phyloP scores from a whole-genome alignment of 1,140 invertebrate genomes.

The Drosophila pectinifera region DNA sequence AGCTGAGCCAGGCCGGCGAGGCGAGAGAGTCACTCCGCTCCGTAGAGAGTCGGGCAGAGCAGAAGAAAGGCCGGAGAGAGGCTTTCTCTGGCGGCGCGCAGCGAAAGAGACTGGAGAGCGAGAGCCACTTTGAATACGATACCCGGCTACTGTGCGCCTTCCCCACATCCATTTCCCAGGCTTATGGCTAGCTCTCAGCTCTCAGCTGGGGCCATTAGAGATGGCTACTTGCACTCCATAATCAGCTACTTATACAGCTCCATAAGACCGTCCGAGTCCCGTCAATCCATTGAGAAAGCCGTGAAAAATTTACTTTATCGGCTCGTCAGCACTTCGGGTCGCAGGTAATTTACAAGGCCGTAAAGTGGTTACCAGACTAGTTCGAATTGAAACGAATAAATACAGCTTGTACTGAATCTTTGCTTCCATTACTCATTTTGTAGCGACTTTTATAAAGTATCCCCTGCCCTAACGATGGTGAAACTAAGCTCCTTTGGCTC shows the following conservation, averaged over 20 bases:
- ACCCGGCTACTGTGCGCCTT: constrained; percentile 25
- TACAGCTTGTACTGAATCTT: no score
- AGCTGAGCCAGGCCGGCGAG: constrained; percentile 24
- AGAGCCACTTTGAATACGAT: constrained; percentile 25
- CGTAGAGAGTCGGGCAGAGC: constrained; percentile 8
- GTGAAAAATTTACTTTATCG: constrained; percentile 25
- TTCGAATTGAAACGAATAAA: no score
- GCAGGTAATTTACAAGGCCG: constrained; percentile 1
- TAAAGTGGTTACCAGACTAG: not conserved
- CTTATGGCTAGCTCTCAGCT: constrained; percentile 6
- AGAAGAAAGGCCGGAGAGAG: constrained; percentile 20
- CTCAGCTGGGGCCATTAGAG: constrained; percentile 10
- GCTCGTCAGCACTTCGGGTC: not conserved
- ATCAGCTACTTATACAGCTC: constrained; percentile 1
- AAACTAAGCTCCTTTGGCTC: no score
- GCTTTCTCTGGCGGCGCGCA: constrained; percentile 43
- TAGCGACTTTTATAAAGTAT: no score
- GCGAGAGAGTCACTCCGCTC: constrained; percentile 4
- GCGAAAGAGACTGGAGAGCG: not conserved
- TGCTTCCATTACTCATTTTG: no score
- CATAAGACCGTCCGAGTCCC: not conserved
- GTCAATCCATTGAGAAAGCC: constrained; percentile 8
- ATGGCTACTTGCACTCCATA: constrained; percentile 11
- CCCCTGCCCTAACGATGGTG: no score
- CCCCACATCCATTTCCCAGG: constrained; percentile 21